Percentiles rank a stretch among this genome's conserved stretches.
phyloP scores from a whole-genome alignment of 35 echinoderm and acorn worm genomes.

The Heliocidaris erythrogramma region DNA sequence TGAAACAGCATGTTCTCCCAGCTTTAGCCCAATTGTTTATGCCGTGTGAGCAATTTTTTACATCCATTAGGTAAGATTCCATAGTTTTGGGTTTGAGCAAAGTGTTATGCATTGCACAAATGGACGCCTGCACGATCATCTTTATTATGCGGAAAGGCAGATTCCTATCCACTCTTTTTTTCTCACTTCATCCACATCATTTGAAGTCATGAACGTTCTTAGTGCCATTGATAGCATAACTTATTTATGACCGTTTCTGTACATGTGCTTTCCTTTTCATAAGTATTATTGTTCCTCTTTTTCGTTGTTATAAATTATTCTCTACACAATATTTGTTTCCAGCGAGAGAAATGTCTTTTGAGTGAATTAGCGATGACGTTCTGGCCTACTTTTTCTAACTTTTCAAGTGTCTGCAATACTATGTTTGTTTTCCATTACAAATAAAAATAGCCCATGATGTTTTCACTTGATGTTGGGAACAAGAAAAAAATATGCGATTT shows the following conservation, averaged over 20 bases:
- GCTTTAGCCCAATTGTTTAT: no score
- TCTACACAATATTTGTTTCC: neutral
- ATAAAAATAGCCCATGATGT: neutral
- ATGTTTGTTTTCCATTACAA: conserved; percentile 2
- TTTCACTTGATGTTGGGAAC: neutral
- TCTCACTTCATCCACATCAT: neutral
- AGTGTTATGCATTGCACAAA: neutral
- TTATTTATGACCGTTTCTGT: neutral
- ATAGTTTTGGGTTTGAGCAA: neutral
- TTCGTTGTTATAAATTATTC: conserved; percentile 6
- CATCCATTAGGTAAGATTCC: neutral
- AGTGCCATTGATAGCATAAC: neutral
- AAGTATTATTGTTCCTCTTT: neutral
- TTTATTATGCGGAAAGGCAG: neutral
- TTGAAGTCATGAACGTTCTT: neutral
- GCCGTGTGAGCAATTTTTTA: no score
- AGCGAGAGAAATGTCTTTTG: neutral
- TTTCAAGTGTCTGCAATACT: conserved; percentile 40
- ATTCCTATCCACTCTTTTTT: neutral
- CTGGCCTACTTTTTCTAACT: conserved; percentile 20
- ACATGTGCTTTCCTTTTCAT: neutral
- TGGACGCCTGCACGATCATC: neutral
- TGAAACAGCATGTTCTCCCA: no score
- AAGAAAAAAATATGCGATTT: neutral
- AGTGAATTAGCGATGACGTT: neutral